Conservation (phyloP, 2,113 vertebrate genomes). For the Patagioenas fasciata region DNA sequence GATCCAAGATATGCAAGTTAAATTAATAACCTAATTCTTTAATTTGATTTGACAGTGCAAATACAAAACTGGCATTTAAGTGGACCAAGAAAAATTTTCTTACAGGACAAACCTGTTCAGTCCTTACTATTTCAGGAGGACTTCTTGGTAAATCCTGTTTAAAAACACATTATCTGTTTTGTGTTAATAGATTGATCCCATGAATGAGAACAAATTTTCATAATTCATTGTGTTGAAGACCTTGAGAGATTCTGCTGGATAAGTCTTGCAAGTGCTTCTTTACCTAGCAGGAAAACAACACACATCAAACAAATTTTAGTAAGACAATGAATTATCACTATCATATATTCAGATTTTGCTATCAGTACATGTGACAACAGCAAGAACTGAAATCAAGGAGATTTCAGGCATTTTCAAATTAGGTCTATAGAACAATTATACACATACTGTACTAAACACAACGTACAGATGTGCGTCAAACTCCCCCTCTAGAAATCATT, state of each 20-base stretch:
- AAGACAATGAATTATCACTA: background rate
- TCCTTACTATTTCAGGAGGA: background rate
- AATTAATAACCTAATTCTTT: background rate
- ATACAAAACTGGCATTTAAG: background rate
- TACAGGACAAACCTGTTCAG: background rate
- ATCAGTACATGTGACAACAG: background rate
- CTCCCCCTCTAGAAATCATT: background rate
- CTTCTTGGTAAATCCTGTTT: background rate
- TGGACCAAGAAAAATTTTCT: background rate
- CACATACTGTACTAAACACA: background rate
- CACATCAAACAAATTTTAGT: background rate
- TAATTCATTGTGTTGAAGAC: conserved; percentile 92
- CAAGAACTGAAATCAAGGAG: background rate
- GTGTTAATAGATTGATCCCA: background rate
- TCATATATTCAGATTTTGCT: background rate
- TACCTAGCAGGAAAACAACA: conserved; percentile 76
- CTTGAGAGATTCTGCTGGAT: conserved; percentile 87
- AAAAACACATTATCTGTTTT: background rate
- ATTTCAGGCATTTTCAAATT: background rate
- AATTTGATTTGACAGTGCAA: conserved; percentile 21
- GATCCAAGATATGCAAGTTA: background rate
- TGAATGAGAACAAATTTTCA: conserved; percentile 59
- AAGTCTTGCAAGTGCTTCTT: conserved; percentile 96
- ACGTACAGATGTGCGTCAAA: background rate
- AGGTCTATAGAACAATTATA: background rate